Conservation (phyloP, 1,140 invertebrate species). For the Meloidogyne floridensis region DNA sequence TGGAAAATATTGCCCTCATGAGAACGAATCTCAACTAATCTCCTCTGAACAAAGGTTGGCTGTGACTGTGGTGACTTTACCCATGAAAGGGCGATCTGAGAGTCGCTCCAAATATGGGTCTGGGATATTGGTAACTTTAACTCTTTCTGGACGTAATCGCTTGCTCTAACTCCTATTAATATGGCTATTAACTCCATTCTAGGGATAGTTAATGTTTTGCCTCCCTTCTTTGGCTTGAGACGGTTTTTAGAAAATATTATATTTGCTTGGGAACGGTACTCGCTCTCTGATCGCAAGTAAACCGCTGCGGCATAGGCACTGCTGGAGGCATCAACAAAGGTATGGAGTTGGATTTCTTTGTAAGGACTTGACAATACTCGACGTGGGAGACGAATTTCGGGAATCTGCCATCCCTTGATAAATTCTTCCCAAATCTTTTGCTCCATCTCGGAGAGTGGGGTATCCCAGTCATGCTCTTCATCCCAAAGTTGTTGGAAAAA, state of each 20-base stretch:
- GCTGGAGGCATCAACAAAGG: slow-evolving; percentile 42
- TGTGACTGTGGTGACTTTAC: slow-evolving; percentile 1
- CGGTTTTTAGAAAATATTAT: slow-evolving; percentile 37
- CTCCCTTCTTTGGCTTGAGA: slow-evolving; percentile 29
- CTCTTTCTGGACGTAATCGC: slow-evolving; percentile 25
- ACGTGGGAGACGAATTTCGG: no score
- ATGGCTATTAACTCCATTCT: neutral
- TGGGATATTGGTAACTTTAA: neutral
- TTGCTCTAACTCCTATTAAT: slow-evolving; percentile 23
- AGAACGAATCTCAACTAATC: slow-evolving; percentile 29
- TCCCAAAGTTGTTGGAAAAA: slow-evolving; percentile 43
- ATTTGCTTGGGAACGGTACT: neutral
- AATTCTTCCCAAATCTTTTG: no score
- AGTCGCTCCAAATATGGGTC: slow-evolving; percentile 39
- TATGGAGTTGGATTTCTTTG: slow-evolving; percentile 33
- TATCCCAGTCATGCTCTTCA: neutral
- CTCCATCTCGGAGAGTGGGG: no score
- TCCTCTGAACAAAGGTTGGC: slow-evolving; percentile 27
- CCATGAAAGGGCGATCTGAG: slow-evolving; percentile 31
- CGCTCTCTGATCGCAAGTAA: no score
- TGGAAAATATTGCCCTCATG: slow-evolving; percentile 14
- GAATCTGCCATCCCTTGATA: no score
- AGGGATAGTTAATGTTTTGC: neutral
- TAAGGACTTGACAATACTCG: neutral
- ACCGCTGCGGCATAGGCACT: neutral